These are phyloP conservation scores for Paratilapia polleni DNA, from an alignment of 2,113 vertebrate genomes.

Conservation along the genomic window DNA sequence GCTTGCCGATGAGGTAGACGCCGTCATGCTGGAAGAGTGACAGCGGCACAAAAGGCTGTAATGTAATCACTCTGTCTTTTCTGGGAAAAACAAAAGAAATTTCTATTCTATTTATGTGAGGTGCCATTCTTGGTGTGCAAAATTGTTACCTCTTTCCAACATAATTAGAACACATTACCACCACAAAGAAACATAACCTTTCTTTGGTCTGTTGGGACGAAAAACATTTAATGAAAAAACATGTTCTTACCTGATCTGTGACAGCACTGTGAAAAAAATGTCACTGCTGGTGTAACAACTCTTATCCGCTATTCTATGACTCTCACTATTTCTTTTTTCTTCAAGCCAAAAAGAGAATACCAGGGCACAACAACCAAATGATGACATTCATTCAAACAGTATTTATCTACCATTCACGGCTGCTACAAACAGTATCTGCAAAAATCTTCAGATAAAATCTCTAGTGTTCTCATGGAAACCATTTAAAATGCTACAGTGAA, in stretches of 20 bases:
- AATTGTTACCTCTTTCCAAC: background rate
- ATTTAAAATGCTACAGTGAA: conserved; percentile 33
- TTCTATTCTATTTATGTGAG: conserved; percentile 26
- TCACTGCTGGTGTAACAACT: background rate
- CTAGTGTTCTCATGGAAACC: conserved; percentile 59
- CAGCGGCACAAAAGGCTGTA: conserved; percentile 61
- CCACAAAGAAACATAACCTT: conserved; percentile 3
- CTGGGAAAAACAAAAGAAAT: conserved; percentile 44
- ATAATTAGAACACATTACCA: conserved; percentile 45
- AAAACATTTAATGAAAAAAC: background rate
- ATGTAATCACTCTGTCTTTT: conserved; percentile 57
- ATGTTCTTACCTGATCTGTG: background rate
- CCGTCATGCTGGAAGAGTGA: conserved; percentile 46
- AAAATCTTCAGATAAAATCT: background rate
- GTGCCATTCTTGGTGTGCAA: conserved; percentile 2
- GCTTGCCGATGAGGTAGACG: conserved; percentile 26
- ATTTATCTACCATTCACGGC: background rate
- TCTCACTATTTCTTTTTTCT: background rate
- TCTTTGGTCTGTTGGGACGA: conserved; percentile 6
- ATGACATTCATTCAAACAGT: background rate
- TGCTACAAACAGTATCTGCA: background rate
- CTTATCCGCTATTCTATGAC: background rate
- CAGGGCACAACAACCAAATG: background rate
- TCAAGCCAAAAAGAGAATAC: background rate
- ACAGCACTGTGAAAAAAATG: background rate